These are phyloP conservation scores for Poecilia velifera DNA, from an alignment of 2,797 vertebrate species.

Conservation along the genomic window DNA sequence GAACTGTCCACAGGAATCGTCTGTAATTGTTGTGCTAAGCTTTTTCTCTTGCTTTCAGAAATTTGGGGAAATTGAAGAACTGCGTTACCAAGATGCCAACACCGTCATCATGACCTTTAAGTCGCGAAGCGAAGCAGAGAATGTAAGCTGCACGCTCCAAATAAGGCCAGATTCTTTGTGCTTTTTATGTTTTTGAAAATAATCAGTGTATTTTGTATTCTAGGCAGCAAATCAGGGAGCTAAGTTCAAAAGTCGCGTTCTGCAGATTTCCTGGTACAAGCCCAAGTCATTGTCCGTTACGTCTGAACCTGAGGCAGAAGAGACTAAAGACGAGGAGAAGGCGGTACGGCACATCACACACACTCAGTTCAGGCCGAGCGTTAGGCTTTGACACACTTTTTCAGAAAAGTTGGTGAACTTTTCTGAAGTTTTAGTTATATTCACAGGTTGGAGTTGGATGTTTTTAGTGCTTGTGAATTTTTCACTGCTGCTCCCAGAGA, in stretches of 20 bases:
- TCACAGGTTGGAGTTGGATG: slow-evolving; percentile 43
- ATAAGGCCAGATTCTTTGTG: background rate
- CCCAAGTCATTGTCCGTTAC: slow-evolving; percentile 92
- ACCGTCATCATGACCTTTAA: slow-evolving; percentile 90
- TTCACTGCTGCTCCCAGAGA: slow-evolving; percentile 58
- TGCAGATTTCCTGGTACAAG: slow-evolving; percentile 98
- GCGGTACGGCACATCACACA: slow-evolving; percentile 48
- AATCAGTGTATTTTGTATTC: slow-evolving; percentile 6
- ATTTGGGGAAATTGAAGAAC: slow-evolving; percentile 90
- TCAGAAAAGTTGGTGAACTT: slow-evolving; percentile 20
- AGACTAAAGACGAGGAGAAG: slow-evolving; percentile 92
- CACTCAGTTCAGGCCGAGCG: background rate
- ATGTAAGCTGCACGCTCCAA: slow-evolving; percentile 77
- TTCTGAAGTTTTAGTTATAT: slow-evolving; percentile 49
- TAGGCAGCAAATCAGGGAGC: slow-evolving; percentile 96
- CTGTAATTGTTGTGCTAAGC: background rate
- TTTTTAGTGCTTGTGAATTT: slow-evolving; percentile 60
- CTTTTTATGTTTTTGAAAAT: background rate
- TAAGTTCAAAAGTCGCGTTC: slow-evolving; percentile 93
- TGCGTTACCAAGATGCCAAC: slow-evolving; percentile 88
- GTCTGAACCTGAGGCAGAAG: slow-evolving; percentile 93
- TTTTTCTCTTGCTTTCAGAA: slow-evolving; percentile 74
- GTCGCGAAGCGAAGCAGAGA: slow-evolving; percentile 89
- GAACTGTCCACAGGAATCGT: background rate
- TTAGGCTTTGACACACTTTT: background rate